These are phyloP conservation scores for Drosophila azteca DNA, from an alignment of 1,140 invertebrate genomes.

Conservation along the genomic window DNA sequence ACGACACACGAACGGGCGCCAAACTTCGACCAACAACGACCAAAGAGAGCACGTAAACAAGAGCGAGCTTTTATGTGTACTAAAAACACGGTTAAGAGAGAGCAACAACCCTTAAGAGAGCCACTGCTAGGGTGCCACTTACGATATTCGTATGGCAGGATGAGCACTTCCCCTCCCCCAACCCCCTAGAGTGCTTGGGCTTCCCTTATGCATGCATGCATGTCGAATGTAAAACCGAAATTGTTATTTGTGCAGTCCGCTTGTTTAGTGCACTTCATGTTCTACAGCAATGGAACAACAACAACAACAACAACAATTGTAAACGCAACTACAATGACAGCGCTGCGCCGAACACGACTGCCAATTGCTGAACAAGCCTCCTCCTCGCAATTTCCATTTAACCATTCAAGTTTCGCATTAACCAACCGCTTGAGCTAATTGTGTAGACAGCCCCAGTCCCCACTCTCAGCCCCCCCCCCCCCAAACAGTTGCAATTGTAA, in stretches of 20 bases:
- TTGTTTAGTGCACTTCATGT: slow-evolving; percentile 69
- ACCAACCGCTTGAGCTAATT: slow-evolving; percentile 63
- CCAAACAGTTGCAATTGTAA: slow-evolving; percentile 16
- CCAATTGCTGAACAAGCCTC: slow-evolving; percentile 68
- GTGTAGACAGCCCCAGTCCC: slow-evolving; percentile 50
- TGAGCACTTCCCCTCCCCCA: neutral
- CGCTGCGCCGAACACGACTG: slow-evolving; percentile 44
- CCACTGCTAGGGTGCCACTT: slow-evolving; percentile 7
- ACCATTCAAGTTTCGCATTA: slow-evolving; percentile 55
- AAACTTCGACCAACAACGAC: no score
- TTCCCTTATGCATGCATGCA: slow-evolving; percentile 38
- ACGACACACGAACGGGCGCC: slow-evolving; percentile 1
- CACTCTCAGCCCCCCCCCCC: no score
- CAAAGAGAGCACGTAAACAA: neutral
- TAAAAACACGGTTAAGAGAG: slow-evolving; percentile 55
- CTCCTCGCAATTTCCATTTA: slow-evolving; percentile 64
- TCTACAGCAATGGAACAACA: slow-evolving; percentile 7
- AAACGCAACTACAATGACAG: slow-evolving; percentile 26
- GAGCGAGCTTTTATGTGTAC: slow-evolving; percentile 57
- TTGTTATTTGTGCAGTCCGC: slow-evolving; percentile 71
- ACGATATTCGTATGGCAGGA: slow-evolving; percentile 53
- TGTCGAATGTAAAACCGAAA: slow-evolving; percentile 72
- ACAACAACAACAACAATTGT: slow-evolving; percentile 10
- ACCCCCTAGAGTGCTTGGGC: slow-evolving; percentile 13
- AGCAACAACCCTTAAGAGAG: slow-evolving; percentile 24